These are phyloP conservation scores for Drosophila fuyamai DNA, from an alignment of 1,140 invertebrate genomes.

Conservation along the genomic window DNA sequence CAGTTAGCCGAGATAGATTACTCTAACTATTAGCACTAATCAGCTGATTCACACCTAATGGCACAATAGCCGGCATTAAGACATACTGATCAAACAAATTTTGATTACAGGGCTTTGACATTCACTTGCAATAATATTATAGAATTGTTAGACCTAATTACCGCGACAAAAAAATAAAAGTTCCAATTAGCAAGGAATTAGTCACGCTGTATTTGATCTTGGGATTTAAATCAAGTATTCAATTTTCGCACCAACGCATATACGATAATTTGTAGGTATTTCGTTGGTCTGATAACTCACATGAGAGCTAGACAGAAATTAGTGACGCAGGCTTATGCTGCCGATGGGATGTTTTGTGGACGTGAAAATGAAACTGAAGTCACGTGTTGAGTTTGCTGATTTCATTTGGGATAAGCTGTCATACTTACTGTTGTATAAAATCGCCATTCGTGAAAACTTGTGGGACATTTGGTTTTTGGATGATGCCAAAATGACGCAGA, in stretches of 20 bases:
- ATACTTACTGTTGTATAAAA: constrained; percentile 61
- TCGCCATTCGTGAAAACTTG: constrained; percentile 41
- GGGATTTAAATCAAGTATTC: constrained; percentile 28
- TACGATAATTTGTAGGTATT: constrained; percentile 27
- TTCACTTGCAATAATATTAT: constrained; percentile 19
- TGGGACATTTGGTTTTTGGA: neutral
- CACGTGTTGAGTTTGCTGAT: constrained; percentile 13
- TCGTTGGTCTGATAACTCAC: constrained; percentile 10
- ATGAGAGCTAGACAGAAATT: constrained; percentile 3
- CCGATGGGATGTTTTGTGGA: constrained; percentile 13
- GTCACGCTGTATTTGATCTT: constrained; percentile 58
- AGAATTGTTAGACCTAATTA: constrained; percentile 37
- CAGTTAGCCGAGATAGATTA: constrained; percentile 2
- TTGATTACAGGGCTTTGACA: constrained; percentile 11
- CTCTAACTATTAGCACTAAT: constrained; percentile 29
- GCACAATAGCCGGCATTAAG: constrained; percentile 17
- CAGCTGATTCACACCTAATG: constrained; percentile 25
- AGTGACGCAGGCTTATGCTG: constrained; percentile 5
- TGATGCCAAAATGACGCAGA: constrained; percentile 1
- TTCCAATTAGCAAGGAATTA: constrained; percentile 63
- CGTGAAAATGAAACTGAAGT: constrained; percentile 24
- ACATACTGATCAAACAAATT: constrained; percentile 9
- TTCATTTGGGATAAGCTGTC: neutral
- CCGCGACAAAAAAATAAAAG: constrained; percentile 19
- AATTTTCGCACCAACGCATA: constrained; percentile 35